Evolutionary conservation across 2,888 invertebrate species (phyloP).

Genomic region (Pristionchus mayeri): DNA sequence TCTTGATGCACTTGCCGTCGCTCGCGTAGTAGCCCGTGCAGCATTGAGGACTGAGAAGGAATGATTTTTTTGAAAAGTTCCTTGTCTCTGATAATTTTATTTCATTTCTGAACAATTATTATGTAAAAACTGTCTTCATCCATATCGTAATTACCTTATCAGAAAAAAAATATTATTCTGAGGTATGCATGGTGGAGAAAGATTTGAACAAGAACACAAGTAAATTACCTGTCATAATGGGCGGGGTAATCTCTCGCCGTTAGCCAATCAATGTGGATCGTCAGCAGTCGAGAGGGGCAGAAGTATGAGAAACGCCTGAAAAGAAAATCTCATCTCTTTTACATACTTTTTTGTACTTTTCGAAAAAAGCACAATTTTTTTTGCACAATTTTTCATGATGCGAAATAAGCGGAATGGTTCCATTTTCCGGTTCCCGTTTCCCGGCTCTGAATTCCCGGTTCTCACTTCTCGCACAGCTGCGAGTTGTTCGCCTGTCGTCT

Average conservation of each 20-base stretch:
- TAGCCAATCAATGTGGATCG: slow-evolving; percentile 70
- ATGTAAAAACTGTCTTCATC: no score
- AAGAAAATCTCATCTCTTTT: background rate
- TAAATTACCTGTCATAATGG: slow-evolving; percentile 36
- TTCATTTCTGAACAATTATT: no score
- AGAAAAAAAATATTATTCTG: no score
- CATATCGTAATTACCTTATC: no score
- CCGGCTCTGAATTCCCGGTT: background rate
- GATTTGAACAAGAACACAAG: background rate
- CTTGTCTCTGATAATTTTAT: no score
- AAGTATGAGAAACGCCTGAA: slow-evolving; percentile 71
- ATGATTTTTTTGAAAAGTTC: background rate
- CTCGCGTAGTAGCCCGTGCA: slow-evolving; percentile 64
- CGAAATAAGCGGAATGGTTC: no score
- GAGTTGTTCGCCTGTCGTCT: background rate
- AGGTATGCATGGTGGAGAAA: no score
- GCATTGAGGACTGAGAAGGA: slow-evolving; percentile 56
- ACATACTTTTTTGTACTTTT: background rate
- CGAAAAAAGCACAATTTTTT: background rate
- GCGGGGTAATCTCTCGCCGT: slow-evolving; percentile 47
- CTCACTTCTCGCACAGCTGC: slow-evolving; percentile 49
- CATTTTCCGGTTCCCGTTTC: background rate
- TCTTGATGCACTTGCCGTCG: slow-evolving; percentile 61
- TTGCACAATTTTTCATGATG: no score
- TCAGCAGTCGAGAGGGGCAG: slow-evolving; percentile 73